Evolutionary conservation across 2,888 invertebrate genomes (phyloP).

Genomic region (Notodonta ziczac): DNA sequence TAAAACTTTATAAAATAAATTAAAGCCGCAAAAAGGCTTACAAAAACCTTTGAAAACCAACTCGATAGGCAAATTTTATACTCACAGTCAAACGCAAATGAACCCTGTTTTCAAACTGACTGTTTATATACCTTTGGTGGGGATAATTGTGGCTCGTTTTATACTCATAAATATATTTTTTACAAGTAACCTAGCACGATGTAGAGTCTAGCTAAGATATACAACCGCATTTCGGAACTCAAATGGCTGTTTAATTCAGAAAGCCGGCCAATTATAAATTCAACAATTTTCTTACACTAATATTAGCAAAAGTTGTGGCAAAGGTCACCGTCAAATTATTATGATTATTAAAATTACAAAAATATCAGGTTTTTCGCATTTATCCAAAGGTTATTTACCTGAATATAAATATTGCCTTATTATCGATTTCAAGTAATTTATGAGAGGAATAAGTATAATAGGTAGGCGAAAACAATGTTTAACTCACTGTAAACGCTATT

Average conservation of each 20-base stretch:
- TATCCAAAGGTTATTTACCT: neutral
- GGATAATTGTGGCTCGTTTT: slow-evolving; percentile 9
- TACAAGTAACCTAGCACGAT: neutral
- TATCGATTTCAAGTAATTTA: neutral
- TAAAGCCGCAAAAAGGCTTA: neutral
- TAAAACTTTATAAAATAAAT: neutral
- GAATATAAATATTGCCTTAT: neutral
- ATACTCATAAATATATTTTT: slow-evolving; percentile 10
- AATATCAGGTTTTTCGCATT: neutral
- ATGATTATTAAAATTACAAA: neutral
- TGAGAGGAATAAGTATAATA: neutral
- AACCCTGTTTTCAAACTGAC: slow-evolving; percentile 4
- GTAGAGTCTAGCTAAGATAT: neutral
- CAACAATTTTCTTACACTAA: too few relatives aligned
- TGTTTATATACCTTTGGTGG: slow-evolving; percentile 13
- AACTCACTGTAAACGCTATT: neutral
- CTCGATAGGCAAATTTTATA: slow-evolving; percentile 10
- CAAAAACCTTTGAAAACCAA: neutral
- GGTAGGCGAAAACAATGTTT: neutral
- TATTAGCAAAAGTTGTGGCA: neutral
- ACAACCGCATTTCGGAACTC: neutral
- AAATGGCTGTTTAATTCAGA: neutral
- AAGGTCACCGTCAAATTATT: neutral
- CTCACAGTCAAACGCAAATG: slow-evolving; percentile 18
- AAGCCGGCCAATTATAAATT: neutral